Evolutionary conservation across 2,797 vertebrate species (phyloP), one percentile per base, ranked within the genome.

Genomic region (Caiman crocodilus): DNA sequence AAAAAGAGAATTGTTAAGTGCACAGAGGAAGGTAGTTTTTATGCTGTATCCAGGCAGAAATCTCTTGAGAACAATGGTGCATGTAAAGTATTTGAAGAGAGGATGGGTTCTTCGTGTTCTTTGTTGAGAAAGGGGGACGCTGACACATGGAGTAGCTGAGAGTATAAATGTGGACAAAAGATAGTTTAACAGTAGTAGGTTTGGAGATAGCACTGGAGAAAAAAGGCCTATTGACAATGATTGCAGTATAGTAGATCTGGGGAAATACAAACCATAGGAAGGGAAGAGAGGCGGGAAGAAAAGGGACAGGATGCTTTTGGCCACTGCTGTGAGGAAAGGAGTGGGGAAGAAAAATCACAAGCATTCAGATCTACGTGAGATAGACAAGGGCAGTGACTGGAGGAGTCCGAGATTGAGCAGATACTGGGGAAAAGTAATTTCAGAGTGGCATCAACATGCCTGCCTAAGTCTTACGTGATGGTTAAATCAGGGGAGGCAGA

Each of bases 121-220:
- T 76, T 90, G 14, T 60, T 63, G 65, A 63, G 32, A 78, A 18
- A 59, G 18, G 64, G 82, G 7, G 4, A 79, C 18, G 71, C 42
- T 30, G 17, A 67, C 16, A 30, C n/a, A 65, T 5, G 79, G 17
- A 9, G 25, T 87, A 83, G 21, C 12, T 59, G 64, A 91, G 77
- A 67, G 55, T 4, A 5, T 79, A 67, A 60, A 0, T 0, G 25
- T 87, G 75, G 32, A 76, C 57, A 93, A 91, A 35, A 4, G 61
- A 35, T 14, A 85, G 61, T 61, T 25, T 76, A 20, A 61, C 30
- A 59, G 12, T 61, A 20, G 18, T 76, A 76, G 50, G 58, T 87
- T 60, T 89, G 55, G 13, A 20, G 2, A 12, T 76, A 35, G 1
- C 26, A 5, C 82, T 73, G 74, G 15, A 82, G 57, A 74, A 32